Evolutionary conservation across 2,797 vertebrate genomes (phyloP).

Genomic region (Sparus aurata): DNA sequence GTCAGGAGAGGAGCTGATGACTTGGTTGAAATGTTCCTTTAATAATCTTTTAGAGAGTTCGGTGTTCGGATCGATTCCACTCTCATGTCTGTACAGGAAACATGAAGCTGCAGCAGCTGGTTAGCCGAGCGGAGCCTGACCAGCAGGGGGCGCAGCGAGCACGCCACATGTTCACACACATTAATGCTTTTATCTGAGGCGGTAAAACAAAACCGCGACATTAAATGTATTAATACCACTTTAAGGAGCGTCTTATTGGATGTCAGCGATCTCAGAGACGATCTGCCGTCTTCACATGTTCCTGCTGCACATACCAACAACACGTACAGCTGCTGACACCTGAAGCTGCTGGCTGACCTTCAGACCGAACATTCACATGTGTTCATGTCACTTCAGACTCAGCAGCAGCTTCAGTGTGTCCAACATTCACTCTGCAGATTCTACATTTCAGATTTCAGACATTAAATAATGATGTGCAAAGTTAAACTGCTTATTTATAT

Average conservation of each 20-base stretch:
- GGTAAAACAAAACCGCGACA: neutral
- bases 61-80: no score
- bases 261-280: neutral
- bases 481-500: no score
- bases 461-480: no score
- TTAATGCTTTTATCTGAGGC: neutral
- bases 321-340: conserved; percentile 36
- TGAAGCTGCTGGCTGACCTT: conserved; percentile 28
- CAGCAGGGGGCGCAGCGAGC: neutral
- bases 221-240: neutral
- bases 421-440: no score
- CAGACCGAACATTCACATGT: conserved; percentile 16
- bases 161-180: no score
- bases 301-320: neutral
- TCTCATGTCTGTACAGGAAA: neutral
- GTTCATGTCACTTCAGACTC: conserved; percentile 13
- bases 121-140: neutral
- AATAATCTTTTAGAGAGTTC: no score
- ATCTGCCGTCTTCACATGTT: no score
- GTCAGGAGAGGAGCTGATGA: no score
- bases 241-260: neutral
- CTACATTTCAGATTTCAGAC: no score
- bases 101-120: neutral
- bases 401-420: neutral
- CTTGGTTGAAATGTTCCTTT: no score